phyloP scores from a whole-genome alignment of 2,113 vertebrate genomes.

The Proteles cristata region DNA sequence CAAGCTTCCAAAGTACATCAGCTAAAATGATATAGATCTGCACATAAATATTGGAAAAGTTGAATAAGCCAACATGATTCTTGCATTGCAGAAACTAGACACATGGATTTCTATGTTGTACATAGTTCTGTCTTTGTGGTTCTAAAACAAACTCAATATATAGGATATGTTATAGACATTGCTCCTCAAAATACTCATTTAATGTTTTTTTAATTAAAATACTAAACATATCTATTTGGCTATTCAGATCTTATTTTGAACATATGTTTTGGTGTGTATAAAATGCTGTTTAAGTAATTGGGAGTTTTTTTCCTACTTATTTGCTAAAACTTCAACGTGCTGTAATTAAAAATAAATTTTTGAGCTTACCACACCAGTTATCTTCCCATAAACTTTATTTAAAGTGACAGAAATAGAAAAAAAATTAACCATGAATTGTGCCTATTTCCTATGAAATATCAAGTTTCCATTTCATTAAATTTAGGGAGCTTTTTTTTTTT shows the following conservation, averaged over 20 bases:
- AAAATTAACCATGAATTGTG: slow-evolving; percentile 81
- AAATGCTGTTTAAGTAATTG: slow-evolving; percentile 49
- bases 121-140: background rate
- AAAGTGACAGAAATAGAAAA: slow-evolving; percentile 85
- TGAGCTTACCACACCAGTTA: background rate
- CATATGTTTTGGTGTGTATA: background rate
- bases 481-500: slow-evolving; percentile 59
- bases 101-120: background rate
- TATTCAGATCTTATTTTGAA: slow-evolving; percentile 47
- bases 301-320: background rate
- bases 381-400: slow-evolving; percentile 79
- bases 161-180: background rate
- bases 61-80: background rate
- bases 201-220: slow-evolving; percentile 55
- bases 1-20: background rate
- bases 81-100: background rate
- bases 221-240: slow-evolving; percentile 8
- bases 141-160: background rate
- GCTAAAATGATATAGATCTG: slow-evolving; percentile 17
- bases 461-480: slow-evolving; percentile 85
- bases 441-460: slow-evolving; percentile 79
- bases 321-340: slow-evolving; percentile 39
- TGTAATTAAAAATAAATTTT: slow-evolving; percentile 73
- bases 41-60: background rate
- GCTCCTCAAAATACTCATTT: background rate